phyloP scores from a whole-genome alignment of 2,888 invertebrate species.

The Sesia bembeciformis region DNA sequence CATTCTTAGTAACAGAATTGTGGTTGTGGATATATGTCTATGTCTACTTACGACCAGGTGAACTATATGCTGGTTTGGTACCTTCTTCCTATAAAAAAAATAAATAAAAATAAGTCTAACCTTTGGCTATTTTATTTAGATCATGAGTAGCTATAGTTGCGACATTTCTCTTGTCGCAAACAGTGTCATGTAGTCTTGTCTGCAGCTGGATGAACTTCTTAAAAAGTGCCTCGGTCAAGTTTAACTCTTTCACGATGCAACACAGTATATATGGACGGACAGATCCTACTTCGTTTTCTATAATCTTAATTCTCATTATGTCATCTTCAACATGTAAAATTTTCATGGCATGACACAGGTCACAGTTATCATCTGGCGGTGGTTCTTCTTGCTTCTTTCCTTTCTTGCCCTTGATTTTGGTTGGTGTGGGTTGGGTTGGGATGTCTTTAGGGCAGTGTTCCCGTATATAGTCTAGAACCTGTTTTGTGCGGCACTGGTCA shows the following conservation, averaged over 20 bases:
- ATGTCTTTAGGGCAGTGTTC: slow-evolving; percentile 72
- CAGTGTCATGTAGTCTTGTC: slow-evolving; percentile 82
- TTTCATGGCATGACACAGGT: slow-evolving; percentile 51
- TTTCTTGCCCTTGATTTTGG: slow-evolving; percentile 49
- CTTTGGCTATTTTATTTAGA: slow-evolving; percentile 75
- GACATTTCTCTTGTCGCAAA: slow-evolving; percentile 84
- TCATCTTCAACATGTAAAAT: slow-evolving; percentile 68
- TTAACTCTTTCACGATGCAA: slow-evolving; percentile 79
- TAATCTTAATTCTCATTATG: slow-evolving; percentile 61
- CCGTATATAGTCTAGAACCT: slow-evolving; percentile 84
- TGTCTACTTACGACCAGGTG: not conserved
- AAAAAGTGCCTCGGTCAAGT: slow-evolving; percentile 76
- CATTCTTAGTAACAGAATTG: too few species aligned
- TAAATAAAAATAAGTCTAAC: slow-evolving; percentile 27
- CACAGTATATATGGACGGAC: slow-evolving; percentile 83
- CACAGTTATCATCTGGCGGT: slow-evolving; percentile 29
- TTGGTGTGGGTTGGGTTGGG: slow-evolving; percentile 21
- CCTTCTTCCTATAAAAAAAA: too few species aligned
- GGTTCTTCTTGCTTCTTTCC: slow-evolving; percentile 52
- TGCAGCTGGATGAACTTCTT: slow-evolving; percentile 87
- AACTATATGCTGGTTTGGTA: too few species aligned
- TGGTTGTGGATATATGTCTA: too few species aligned
- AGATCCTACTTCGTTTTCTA: slow-evolving; percentile 70
- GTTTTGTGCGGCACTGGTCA: slow-evolving; percentile 82
- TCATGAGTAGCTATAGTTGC: slow-evolving; percentile 92